Base-by-base conservation (phyloP, 1,140 invertebrate genomes). In the Phymastichus coffea region DNA sequence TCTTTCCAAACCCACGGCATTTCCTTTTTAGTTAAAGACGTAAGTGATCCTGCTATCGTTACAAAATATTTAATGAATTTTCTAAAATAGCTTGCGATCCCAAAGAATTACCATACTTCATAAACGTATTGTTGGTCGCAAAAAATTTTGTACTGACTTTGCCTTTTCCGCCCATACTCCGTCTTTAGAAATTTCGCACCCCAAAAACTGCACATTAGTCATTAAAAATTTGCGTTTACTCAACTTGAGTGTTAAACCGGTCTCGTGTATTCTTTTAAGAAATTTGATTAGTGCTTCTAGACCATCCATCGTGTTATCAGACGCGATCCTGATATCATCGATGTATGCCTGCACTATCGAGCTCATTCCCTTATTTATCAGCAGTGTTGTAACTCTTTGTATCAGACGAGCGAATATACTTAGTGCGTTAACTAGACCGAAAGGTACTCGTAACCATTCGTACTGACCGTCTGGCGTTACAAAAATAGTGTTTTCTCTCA, bases 21-120 rank as follows among this genome's bases (percentile, higher is more conserved):
- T 15, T 26, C 26, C 53, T 61, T 38, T 17, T 37, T 57, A 1
- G 54, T 52, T 6, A 70, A 33, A 9, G 43, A 9, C 1, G 55
- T 63, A 1, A 69, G 23, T 3, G 65, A 65, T 35, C 30, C 23
- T 3, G 65, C 53, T 4, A 65, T 57, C 9, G 12, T 19, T 0
- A 65, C 62, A 17, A 66, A 70, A 9, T 59, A 46, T 17, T 40
- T 25, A 0, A 64, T 40, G 52, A 67, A 67, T 14, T 51, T 43
- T 22, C 61, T 25, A 19, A 66, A 66, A 22, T 60, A 70, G 22
- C 66, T 60, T 6, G 64, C 52, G 9, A 68, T 19, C 1, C 66
- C 68, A 9, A 70, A 4, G 17, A 70, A 70, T 35, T 51, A 22
- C 3, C 64, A 46, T 12, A 66, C 47, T 38, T 57, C 54, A 12